These are phyloP conservation scores for Zapus hudsonius DNA, from an alignment of 2,113 vertebrate species.

Conservation along the genomic window DNA sequence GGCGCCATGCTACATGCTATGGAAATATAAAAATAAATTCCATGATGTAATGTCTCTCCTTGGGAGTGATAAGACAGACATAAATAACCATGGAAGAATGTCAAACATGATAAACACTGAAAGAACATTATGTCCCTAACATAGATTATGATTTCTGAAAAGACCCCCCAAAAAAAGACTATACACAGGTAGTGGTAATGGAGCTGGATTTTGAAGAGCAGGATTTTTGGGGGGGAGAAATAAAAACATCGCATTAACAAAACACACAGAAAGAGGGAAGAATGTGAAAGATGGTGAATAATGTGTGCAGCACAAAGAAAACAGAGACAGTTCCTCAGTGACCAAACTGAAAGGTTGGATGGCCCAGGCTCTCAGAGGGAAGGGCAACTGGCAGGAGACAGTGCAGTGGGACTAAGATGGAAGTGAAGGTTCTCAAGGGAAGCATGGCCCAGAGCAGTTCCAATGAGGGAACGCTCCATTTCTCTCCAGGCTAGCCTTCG, in stretches of 20 bases:
- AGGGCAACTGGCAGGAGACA: rapidly evolving
- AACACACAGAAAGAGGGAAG: neutral
- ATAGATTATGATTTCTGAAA: neutral
- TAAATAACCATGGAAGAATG: slow-evolving; percentile 3
- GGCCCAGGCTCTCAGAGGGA: neutral
- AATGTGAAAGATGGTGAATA: neutral
- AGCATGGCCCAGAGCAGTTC: neutral
- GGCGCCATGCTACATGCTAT: neutral
- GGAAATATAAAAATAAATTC: slow-evolving; percentile 27
- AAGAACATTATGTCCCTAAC: neutral
- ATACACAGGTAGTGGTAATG: neutral
- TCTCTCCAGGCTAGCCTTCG: neutral
- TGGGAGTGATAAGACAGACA: neutral
- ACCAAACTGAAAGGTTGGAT: neutral
- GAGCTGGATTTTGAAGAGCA: neutral
- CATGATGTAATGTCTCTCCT: neutral
- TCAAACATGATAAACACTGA: neutral
- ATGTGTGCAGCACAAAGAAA: neutral
- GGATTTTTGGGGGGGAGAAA: neutral
- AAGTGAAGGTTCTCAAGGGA: neutral
- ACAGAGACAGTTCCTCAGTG: neutral
- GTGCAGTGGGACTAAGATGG: neutral
- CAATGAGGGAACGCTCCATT: neutral
- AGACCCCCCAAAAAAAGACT: neutral
- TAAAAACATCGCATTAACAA: neutral